Base-by-base conservation (phyloP, 2,113 vertebrate species). In the Gorsachius goisagi region DNA sequence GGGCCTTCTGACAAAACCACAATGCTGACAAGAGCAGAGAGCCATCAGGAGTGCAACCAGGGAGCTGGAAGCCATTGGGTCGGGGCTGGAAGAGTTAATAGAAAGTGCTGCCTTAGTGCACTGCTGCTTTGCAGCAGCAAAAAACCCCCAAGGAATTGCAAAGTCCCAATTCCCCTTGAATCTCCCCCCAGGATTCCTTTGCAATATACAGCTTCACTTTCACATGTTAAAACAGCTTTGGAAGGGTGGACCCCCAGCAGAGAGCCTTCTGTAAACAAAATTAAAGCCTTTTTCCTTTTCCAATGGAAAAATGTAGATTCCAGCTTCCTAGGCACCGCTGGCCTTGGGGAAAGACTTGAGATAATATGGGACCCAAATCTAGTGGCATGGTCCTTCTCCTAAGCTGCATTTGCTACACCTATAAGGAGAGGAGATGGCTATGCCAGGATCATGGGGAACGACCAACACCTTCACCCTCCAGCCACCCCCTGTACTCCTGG, bases 1-100 rank as follows among this genome's bases (percentile, higher is more conserved):
- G 82, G 76, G 66, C 35, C 94, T 93, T 71, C 88, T 84, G 69
- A 93, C 56, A 87, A 86, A 94, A 89, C 53, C 52, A 49, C 33
- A 93, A 81, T 13, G 71, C 74, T 88, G 77, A 95, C 30, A 35
- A 73, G 67, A 82, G 69, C 0, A 2, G 15, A 45, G 33, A 81
- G 26, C 32, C 68, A 92, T 33, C 41, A 68, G 45, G 68, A 74
- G 30, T 23, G 37, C 63, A 55, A 53, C 68, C 27, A 77, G 91
- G 35, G 78, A 93, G 32, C 44, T 39, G 44, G 52, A 69, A 71
- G 55, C 23, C 19, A 5, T 41, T 71, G 44, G 33, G 30, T 71
- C 37, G 15, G 23, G 55, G 49, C 30, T 89, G 76, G 56, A 74
- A 71, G 13, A 4, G 2, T 64, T 67, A 52, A 50, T 20, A 47